A percentile compares a stretch with the other conserved stretches of the same genome.
phyloP scores from a whole-genome alignment of 2,888 invertebrate species.

The Drosophila siamana region DNA sequence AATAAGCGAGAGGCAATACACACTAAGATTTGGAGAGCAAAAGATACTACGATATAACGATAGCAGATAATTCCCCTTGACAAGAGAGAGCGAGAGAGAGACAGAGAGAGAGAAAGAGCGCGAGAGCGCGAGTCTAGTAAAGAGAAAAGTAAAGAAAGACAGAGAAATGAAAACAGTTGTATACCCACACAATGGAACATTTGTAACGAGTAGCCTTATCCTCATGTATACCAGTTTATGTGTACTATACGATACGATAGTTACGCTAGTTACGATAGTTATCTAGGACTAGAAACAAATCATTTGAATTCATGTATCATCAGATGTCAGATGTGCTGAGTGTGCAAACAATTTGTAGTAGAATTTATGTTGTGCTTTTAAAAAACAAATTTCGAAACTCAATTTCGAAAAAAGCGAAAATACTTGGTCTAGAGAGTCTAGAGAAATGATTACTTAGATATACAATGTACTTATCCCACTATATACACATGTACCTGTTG shows the following conservation, averaged over 20 bases:
- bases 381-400: slow-evolving; percentile 42
- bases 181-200: slow-evolving; percentile 75
- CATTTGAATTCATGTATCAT: slow-evolving; percentile 10
- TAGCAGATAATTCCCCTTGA: slow-evolving; percentile 8
- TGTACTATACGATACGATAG: slow-evolving; percentile 63
- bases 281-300: slow-evolving; percentile 40
- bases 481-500: slow-evolving; percentile 73
- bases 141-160: slow-evolving; percentile 41
- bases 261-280: slow-evolving; percentile 62
- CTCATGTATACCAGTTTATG: slow-evolving; percentile 85
- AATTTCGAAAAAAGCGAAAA: background rate
- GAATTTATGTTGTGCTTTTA: slow-evolving; percentile 73
- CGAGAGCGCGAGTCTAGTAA: too few species aligned
- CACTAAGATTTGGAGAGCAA: slow-evolving; percentile 8
- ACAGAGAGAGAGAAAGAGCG: background rate
- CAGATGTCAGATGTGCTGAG: slow-evolving; percentile 32
- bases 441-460: slow-evolving; percentile 24
- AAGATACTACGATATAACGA: slow-evolving; percentile 30
- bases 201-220: slow-evolving; percentile 85
- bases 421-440: slow-evolving; percentile 28
- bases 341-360: slow-evolving; percentile 55
- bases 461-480: slow-evolving; percentile 37
- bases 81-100: slow-evolving; percentile 1
- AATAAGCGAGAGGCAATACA: slow-evolving; percentile 59
- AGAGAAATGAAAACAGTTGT: slow-evolving; percentile 61